Base-by-base conservation (phyloP, 2,888 invertebrate species). In the Drosophila heteroneura region DNA sequence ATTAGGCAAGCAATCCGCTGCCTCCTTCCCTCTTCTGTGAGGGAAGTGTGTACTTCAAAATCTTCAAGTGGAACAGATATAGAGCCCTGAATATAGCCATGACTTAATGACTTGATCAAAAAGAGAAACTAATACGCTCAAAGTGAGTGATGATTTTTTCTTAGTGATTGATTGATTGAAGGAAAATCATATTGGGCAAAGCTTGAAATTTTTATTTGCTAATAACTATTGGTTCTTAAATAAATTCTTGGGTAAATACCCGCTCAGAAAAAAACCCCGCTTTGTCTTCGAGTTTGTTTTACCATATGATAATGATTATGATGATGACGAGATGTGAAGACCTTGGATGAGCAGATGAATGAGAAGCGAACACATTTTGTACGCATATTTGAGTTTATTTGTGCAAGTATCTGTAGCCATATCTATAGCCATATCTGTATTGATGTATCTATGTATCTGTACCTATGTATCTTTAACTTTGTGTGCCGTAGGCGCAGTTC, bases 401-500 rank as follows among this genome's bases (percentile, higher is more conserved):
- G 51, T 39, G 52, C n/a, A 41, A 33, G 32, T 47, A 44, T 66
- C 41, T 67, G 33, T 53, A 26, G 30, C 52, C 52, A 60, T 47
- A 52, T 41, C 60, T 61, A 26, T 5, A 30, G 14, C 22, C 49
- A 22, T 41, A 37, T 39, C 32, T 33, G 6, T 30, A 56, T 65
- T 39, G 51, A 10, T 37, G 19, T 37, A 37, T 37, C 19, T 37
- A 37, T 37, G 37, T 37, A 37, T 37, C 3, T 19, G 37, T 37
- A 37, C 16, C 37, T 37, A 16, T 37, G 10, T 54, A 28, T 12
- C 58, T 44, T 16, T 16, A 35, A 35, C 16, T 16, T 35, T 16
- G 12, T 63, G 49, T 44, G 65, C 70, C 79, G 82, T 84, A 86
- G 85, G 81, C 85, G 65, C 67, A 85, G 88, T 88, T 85, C 85